Conservation (phyloP, 1,140 invertebrate genomes). For the Dinothrombium tinctorium region DNA sequence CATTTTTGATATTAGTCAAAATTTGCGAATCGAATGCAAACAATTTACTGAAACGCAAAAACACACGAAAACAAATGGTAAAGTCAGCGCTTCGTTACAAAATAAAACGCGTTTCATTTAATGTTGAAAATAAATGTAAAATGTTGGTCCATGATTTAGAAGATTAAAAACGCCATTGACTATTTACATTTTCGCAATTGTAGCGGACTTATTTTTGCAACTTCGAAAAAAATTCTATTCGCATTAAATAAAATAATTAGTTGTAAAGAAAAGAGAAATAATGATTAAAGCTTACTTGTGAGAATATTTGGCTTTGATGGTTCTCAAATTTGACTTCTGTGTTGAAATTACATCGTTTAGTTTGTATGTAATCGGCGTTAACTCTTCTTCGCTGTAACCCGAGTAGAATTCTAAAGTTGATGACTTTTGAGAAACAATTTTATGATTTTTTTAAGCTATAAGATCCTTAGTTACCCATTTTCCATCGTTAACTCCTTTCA, state of each 20-base stretch:
- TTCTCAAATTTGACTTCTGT: constrained; percentile 45
- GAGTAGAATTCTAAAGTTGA: constrained; percentile 60
- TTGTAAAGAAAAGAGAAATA: not conserved
- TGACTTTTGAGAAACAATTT: constrained; percentile 28
- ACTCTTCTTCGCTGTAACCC: constrained; percentile 47
- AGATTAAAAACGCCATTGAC: no score
- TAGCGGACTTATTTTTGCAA: constrained; percentile 11
- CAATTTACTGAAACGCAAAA: no score
- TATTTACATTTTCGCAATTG: no score
- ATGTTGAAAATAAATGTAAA: no score
- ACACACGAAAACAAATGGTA: no score
- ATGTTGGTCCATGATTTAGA: no score
- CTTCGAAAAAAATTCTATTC: constrained; percentile 13
- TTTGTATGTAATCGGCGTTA: constrained; percentile 38
- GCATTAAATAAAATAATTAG: not conserved
- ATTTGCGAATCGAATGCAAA: no score
- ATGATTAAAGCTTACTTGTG: constrained; percentile 45
- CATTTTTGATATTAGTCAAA: no score
- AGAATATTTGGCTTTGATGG: constrained; percentile 77
- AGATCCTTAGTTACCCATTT: constrained; percentile 15
- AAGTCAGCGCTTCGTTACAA: no score
- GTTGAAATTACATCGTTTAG: constrained; percentile 52
- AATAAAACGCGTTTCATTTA: no score
- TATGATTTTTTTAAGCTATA: not conserved
- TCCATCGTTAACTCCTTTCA: constrained; percentile 38